Conservation (phyloP, 2,113 vertebrate genomes). For the Synodontis membranacea region DNA sequence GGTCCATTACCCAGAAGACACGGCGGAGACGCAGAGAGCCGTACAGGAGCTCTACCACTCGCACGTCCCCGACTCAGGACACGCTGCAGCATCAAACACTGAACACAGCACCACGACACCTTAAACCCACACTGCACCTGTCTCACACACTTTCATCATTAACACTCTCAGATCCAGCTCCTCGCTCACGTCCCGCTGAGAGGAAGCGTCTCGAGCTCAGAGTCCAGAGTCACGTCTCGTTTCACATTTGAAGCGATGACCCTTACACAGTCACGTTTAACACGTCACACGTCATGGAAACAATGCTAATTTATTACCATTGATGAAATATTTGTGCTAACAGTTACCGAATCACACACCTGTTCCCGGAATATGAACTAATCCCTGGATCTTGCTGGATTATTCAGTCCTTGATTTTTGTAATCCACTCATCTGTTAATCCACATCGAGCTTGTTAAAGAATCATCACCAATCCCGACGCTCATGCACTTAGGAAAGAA, state of each 20-base stretch:
- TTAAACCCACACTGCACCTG: not conserved
- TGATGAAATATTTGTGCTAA: too few species aligned
- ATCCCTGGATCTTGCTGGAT: not conserved
- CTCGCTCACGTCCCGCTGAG: not conserved
- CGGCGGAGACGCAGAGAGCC: constrained; percentile 72
- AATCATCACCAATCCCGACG: constrained; percentile 2
- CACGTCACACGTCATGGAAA: not conserved
- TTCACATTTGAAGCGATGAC: not conserved
- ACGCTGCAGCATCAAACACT: constrained; percentile 42
- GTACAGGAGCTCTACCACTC: constrained; percentile 83
- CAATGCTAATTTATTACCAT: not conserved
- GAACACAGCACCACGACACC: constrained; percentile 19
- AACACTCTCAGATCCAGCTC: not conserved
- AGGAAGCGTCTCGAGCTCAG: not conserved
- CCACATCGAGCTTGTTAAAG: not conserved
- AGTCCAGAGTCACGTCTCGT: not conserved
- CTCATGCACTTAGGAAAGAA: constrained; percentile 61
- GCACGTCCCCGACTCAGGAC: constrained; percentile 44
- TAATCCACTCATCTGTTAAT: not conserved
- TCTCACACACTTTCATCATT: not conserved
- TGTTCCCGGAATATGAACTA: not conserved
- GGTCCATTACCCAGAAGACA: constrained; percentile 86
- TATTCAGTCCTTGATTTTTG: not conserved
- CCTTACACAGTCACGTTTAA: not conserved
- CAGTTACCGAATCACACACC: not conserved